Evolutionary conservation across 2,888 invertebrate genomes (phyloP), one percentile per base, ranked within the genome.

Genomic region (Epistrophe grossulariae): DNA sequence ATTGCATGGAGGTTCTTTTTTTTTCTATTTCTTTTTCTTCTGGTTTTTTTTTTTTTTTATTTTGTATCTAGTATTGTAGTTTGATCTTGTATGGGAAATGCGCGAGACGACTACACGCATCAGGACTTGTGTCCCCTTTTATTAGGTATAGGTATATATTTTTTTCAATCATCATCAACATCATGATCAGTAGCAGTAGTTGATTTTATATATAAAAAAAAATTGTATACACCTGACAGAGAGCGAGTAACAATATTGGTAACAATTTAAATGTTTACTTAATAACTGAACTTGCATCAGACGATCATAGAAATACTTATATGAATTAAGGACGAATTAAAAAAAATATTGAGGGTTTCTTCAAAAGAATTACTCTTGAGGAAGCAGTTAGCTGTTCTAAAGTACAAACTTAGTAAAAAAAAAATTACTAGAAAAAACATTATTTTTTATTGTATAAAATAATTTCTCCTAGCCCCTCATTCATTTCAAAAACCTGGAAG

Each of bases 41-140:
- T 28, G 28, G 28, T n/a, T n/a, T n/a, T n/a, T 24, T 31, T 35
- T 7, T 35, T 35, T 35, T 45, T 71, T 17, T 70, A 24, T 60
- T 84, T 57, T 31, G 35, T 57, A 4, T 35, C 24, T 52, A 45
- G 55, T 55, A 76, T 76, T 81, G 66, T 82, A 59, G 19, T 43
- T 52, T 74, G 68, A 48, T 74, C 81, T 59, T 78, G 85, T 85
- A 85, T 85, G 85, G 85, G 81, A 85, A 85, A 74, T 62, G 57
- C 85, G 78, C 78, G 70, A 81, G 78, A 87, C 83, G 87, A 87
- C 66, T 66, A 87, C 82, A 83, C 55, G 79, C 83, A 68, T 68
- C 68, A 87, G 79, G 62, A 79, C 74, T 66, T 71, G 71, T 79
- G 74, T 87, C 79, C 82, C 60, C 87, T 79, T 68, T 87, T 57